phyloP scores from a whole-genome alignment of 2,797 vertebrate genomes.

The Brotogeris chrysoptera region DNA sequence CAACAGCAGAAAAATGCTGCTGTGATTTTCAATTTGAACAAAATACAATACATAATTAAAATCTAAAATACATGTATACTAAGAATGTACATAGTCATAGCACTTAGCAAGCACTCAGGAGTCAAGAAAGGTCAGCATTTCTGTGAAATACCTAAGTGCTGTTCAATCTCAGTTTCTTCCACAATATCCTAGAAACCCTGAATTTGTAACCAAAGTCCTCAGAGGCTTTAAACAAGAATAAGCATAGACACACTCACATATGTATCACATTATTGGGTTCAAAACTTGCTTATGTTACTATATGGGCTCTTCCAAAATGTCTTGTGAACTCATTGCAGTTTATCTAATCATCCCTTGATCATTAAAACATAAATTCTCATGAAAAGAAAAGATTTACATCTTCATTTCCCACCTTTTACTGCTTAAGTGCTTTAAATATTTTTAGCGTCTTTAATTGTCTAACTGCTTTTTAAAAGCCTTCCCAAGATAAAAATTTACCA shows the following conservation, averaged over 20 bases:
- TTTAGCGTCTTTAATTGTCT: background rate
- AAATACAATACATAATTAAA: background rate
- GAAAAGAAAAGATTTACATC: background rate
- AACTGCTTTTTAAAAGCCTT: background rate
- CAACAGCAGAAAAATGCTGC: background rate
- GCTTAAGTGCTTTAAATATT: background rate
- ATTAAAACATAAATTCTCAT: background rate
- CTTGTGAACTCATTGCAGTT: background rate
- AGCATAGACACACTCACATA: background rate
- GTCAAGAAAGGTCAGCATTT: background rate
- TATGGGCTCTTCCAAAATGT: background rate
- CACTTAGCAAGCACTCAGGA: background rate
- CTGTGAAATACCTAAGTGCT: background rate
- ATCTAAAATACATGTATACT: background rate
- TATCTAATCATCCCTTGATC: background rate
- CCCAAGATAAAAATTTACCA: background rate
- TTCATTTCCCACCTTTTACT: background rate
- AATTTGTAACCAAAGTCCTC: background rate
- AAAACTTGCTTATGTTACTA: background rate
- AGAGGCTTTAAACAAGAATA: background rate
- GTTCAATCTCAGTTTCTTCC: background rate
- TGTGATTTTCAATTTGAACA: background rate
- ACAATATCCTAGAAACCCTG: background rate
- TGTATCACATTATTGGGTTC: background rate
- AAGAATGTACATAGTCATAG: background rate